These are phyloP conservation scores for Acanthosoma haemorrhoidale DNA, from an alignment of 2,888 invertebrate genomes.

Conservation along the genomic window DNA sequence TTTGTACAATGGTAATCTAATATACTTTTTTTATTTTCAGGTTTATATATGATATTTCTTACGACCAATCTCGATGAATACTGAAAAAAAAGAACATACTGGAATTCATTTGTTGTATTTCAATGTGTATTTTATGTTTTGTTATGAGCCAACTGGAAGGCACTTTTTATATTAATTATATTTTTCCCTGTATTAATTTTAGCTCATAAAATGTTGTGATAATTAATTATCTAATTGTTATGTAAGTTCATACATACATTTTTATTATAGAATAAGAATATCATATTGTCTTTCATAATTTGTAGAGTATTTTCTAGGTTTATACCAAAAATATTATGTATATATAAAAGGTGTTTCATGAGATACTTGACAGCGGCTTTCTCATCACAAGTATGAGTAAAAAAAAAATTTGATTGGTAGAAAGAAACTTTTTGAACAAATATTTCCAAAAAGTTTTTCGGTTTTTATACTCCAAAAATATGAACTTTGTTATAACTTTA, in stretches of 20 bases:
- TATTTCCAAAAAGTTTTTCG: too few species aligned
- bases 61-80: too few species aligned
- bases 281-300: constrained; percentile 24
- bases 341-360: too few species aligned
- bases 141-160: too few species aligned
- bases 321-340: neutral
- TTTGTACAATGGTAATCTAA: too few species aligned
- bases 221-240: constrained; percentile 5
- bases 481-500: too few species aligned
- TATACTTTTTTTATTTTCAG: neutral
- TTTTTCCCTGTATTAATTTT: neutral
- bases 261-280: constrained; percentile 18
- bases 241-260: neutral
- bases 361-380: too few species aligned
- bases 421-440: too few species aligned
- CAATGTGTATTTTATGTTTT: neutral
- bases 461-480: too few species aligned
- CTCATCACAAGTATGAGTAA: too few species aligned
- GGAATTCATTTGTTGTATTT: neutral
- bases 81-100: neutral
- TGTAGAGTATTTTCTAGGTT: constrained; percentile 22
- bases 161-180: neutral
- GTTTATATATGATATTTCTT: neutral
- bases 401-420: too few species aligned
- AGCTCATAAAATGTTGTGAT: constrained; percentile 25